Percentiles rank a stretch among this genome's conserved stretches.
These are phyloP conservation scores for Dascyllus trimaculatus DNA, from an alignment of 2,113 vertebrate species.

Conservation along the genomic window DNA sequence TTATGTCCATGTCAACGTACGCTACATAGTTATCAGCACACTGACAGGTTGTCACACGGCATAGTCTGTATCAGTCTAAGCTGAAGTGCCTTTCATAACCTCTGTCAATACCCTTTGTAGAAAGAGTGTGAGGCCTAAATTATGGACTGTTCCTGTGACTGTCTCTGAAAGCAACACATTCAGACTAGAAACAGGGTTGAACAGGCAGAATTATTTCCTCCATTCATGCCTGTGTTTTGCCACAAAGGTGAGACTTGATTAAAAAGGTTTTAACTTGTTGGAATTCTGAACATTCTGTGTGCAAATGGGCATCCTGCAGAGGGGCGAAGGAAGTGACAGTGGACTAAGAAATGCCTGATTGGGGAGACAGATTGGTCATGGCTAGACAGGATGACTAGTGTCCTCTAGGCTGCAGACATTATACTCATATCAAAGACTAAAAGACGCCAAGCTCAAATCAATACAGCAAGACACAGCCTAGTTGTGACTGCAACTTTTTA, in stretches of 20 bases:
- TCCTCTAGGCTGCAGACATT: constrained; percentile 24
- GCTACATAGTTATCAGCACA: constrained; percentile 15
- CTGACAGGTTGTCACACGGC: not conserved
- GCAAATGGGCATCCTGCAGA: not conserved
- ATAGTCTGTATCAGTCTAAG: not conserved
- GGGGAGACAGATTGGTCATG: constrained; percentile 31
- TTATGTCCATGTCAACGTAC: constrained; percentile 14
- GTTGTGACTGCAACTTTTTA: constrained; percentile 35
- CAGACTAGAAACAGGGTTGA: constrained; percentile 16
- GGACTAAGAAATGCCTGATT: constrained; percentile 37
- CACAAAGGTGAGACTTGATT: constrained; percentile 16
- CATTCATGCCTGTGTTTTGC: not conserved
- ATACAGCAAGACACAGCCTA: constrained; percentile 8
- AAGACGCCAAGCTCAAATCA: constrained; percentile 34
- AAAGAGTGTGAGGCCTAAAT: not conserved
- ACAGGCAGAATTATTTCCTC: not conserved
- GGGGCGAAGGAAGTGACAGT: constrained; percentile 3
- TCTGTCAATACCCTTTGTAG: constrained; percentile 24
- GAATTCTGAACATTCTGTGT: constrained; percentile 26
- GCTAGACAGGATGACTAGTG: constrained; percentile 32
- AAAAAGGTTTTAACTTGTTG: constrained; percentile 20
- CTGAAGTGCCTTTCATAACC: constrained; percentile 17
- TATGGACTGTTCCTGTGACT: constrained; percentile 26
- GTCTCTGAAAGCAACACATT: constrained; percentile 27
- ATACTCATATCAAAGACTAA: constrained; percentile 39